These are phyloP conservation scores for Phrixothrix hirtus DNA, from an alignment of 2,888 invertebrate genomes.

Conservation along the genomic window DNA sequence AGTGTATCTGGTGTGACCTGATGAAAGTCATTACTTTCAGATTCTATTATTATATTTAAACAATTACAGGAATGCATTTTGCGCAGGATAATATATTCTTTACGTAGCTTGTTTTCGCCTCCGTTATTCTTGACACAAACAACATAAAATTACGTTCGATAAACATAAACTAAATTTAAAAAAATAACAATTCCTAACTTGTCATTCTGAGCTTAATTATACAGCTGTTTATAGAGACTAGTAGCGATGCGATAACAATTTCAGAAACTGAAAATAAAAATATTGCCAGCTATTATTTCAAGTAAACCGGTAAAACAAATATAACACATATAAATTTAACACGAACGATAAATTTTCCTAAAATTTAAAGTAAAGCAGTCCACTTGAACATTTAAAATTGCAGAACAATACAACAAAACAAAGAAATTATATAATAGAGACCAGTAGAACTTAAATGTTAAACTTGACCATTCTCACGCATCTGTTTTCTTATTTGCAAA, in stretches of 20 bases:
- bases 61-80: constrained; percentile 75
- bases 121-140: constrained; percentile 9
- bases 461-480: background rate
- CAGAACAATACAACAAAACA: background rate
- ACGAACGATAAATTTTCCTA: too few species aligned
- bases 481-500: background rate
- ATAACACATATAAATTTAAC: background rate
- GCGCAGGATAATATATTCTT: constrained; percentile 1
- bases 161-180: constrained; percentile 23
- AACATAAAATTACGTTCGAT: constrained; percentile 12
- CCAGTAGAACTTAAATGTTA: background rate
- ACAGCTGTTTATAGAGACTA: constrained; percentile 30
- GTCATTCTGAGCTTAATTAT: constrained; percentile 21
- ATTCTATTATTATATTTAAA: constrained; percentile 70
- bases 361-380: too few species aligned
- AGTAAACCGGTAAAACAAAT: background rate
- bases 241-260: background rate
- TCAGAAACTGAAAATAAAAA: background rate
- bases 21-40: constrained; percentile 62
- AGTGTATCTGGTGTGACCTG: constrained; percentile 62
- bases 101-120: constrained; percentile 9
- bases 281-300: background rate
- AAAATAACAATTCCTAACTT: constrained; percentile 16
- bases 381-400: too few species aligned
- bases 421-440: constrained; percentile 12